Evolutionary conservation across 1,140 invertebrate species (phyloP).

Genomic region (Olivierus martensii): DNA sequence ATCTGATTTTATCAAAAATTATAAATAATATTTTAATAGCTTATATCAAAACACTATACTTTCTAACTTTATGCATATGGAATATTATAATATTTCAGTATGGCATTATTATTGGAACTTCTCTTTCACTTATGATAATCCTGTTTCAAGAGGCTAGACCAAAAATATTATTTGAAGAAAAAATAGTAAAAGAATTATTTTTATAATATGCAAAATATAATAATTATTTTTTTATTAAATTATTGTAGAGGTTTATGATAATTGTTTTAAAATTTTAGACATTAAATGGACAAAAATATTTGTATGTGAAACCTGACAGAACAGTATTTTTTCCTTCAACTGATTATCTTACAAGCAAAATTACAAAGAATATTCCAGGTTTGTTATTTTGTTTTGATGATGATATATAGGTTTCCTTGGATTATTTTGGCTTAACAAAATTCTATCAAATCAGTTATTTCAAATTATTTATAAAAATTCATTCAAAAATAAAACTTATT

Average conservation of each 20-base stretch:
- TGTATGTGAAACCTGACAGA: constrained; percentile 22
- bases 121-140: constrained; percentile 65
- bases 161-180: constrained; percentile 36
- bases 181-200: constrained; percentile 1
- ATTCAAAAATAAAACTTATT: too few relatives aligned
- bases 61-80: too few relatives aligned
- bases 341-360: constrained; percentile 21
- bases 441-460: too few relatives aligned
- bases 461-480: too few relatives aligned
- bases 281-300: constrained; percentile 10
- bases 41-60: too few relatives aligned
- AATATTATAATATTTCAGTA: constrained; percentile 44
- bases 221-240: too few relatives aligned
- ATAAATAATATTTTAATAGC: too few relatives aligned
- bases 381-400: constrained; percentile 1
- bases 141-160: constrained; percentile 77
- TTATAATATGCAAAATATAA: too few relatives aligned
- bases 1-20: too few relatives aligned
- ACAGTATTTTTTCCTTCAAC: constrained; percentile 23
- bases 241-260: too few relatives aligned
- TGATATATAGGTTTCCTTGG: too few relatives aligned
- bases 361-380: constrained; percentile 15
- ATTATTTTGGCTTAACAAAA: too few relatives aligned
- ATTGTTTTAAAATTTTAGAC: constrained; percentile 4
- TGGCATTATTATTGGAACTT: constrained; percentile 75